A percentile compares a stretch with the other conserved stretches of the same genome.
phyloP scores from a whole-genome alignment of 1,140 invertebrate genomes.

The Tetraneura akinire region DNA sequence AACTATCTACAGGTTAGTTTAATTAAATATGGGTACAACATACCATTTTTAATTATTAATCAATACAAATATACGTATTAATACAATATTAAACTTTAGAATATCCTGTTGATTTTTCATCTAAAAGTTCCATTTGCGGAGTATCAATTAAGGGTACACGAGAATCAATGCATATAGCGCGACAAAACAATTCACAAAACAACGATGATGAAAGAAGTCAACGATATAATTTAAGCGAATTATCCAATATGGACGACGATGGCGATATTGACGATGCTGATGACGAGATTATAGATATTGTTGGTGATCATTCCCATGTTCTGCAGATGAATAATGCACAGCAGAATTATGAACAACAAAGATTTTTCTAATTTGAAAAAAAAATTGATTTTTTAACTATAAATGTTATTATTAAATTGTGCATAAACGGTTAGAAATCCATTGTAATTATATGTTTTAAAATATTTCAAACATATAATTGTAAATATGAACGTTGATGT shows the following conservation, averaged over 20 bases:
- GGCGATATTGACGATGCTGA: not conserved
- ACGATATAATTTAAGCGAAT: slow-evolving; percentile 18
- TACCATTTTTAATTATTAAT: too few relatives aligned
- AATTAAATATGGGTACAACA: not conserved
- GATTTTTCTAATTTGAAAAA: slow-evolving; percentile 19
- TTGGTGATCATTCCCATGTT: slow-evolving; percentile 22
- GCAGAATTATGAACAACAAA: slow-evolving; percentile 36
- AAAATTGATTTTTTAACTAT: not conserved
- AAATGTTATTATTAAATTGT: not conserved
- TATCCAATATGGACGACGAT: not conserved
- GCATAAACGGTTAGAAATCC: not conserved
- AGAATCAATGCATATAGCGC: not conserved
- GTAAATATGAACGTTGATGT: too few relatives aligned
- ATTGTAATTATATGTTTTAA: not conserved
- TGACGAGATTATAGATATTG: slow-evolving; percentile 45
- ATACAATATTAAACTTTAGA: not conserved
- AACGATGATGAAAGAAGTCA: slow-evolving; percentile 3
- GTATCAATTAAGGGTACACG: not conserved
- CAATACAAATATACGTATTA: too few relatives aligned
- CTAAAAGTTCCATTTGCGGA: not conserved
- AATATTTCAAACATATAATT: slow-evolving; percentile 6
- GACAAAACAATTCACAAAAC: not conserved
- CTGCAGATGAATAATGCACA: not conserved
- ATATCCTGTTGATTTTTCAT: slow-evolving; percentile 46
- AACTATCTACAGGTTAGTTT: slow-evolving; percentile 29